Percentiles rank a stretch among this genome's conserved stretches.
Conservation (phyloP, 2,113 vertebrate genomes). For the Mustela lutreola region DNA sequence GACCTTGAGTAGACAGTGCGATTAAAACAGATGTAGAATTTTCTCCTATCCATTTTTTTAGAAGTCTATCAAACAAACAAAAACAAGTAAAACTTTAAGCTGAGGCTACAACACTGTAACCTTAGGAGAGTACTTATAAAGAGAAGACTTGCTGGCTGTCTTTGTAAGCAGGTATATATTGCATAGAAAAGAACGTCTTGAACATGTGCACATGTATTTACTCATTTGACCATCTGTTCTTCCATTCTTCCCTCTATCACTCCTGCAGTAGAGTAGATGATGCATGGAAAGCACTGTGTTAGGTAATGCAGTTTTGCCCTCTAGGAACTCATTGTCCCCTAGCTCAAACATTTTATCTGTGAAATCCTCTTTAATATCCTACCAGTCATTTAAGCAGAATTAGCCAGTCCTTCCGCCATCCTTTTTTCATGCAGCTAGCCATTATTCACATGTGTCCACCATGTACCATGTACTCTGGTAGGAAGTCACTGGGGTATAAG, state of each 20-base stretch:
- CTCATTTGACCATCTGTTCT: background rate
- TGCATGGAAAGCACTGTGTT: background rate
- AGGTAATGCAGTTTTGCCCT: background rate
- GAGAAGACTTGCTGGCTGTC: background rate
- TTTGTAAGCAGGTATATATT: background rate
- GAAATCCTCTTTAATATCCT: background rate
- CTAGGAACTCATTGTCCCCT: background rate
- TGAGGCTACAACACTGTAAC: conserved; percentile 34
- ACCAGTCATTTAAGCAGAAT: conserved; percentile 4
- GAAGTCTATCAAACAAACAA: conserved; percentile 4
- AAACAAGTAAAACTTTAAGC: conserved; percentile 21
- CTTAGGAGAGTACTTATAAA: conserved; percentile 34
- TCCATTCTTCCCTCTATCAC: background rate
- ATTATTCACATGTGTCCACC: background rate
- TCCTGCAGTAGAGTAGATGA: background rate
- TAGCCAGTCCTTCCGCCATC: background rate
- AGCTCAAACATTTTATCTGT: background rate
- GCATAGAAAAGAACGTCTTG: background rate
- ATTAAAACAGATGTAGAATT: background rate
- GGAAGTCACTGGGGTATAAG: background rate
- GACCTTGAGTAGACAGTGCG: background rate
- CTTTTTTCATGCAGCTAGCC: background rate
- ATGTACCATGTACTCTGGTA: background rate
- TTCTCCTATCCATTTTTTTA: background rate
- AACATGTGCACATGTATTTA: background rate